Evolutionary conservation across 2,888 invertebrate genomes (phyloP).

Genomic region (Drosophila phalerata): DNA sequence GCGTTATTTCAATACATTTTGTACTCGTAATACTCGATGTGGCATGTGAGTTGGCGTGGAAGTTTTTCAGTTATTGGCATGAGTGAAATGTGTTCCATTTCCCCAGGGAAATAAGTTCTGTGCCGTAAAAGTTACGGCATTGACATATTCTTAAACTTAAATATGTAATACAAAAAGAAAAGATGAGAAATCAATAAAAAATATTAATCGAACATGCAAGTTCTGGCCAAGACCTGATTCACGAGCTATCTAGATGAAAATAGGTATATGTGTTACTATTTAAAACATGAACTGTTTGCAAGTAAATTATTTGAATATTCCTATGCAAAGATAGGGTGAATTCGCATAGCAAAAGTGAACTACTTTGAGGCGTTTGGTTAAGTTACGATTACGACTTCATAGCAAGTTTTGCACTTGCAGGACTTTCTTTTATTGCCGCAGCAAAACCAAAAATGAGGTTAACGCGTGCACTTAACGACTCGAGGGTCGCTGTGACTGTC

Average conservation of each 20-base stretch:
- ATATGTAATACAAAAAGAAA: background rate
- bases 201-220: background rate
- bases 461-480: conserved; percentile 80
- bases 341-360: conserved; percentile 31
- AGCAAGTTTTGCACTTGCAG: conserved; percentile 47
- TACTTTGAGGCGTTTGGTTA: conserved; percentile 51
- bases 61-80: conserved; percentile 3
- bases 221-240: background rate
- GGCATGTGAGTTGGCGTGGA: background rate
- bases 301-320: conserved; percentile 4
- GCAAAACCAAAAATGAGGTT: conserved; percentile 70
- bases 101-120: conserved; percentile 1
- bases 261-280: background rate
- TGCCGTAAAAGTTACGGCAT: background rate
- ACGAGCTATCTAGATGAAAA: background rate
- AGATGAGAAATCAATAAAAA: background rate
- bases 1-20: conserved; percentile 59
- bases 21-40: conserved; percentile 3
- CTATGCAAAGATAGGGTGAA: background rate
- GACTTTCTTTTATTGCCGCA: conserved; percentile 59
- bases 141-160: conserved; percentile 1
- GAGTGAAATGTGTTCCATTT: conserved; percentile 5
- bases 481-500: conserved; percentile 44
- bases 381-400: conserved; percentile 44
- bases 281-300: background rate